Evolutionary conservation across 2,888 invertebrate species (phyloP), one percentile per base, ranked within the genome.

Genomic region (Cancer borealis): DNA sequence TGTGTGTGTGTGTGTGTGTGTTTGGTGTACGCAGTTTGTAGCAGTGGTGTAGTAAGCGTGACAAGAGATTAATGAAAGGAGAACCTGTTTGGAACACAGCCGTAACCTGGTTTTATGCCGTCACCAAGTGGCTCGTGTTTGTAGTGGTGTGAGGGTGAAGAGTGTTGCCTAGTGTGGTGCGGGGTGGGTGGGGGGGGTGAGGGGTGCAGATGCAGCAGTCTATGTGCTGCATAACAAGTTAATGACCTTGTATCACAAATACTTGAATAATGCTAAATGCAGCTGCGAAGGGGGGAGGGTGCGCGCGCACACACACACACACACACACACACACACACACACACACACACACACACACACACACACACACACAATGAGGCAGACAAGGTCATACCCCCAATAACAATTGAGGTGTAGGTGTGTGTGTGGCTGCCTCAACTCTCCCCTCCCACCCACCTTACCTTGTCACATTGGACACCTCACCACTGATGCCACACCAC

Each of bases 341-440:
- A 30, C 91, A 91, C 91, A 45, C 91, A 91, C 91, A 91, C 91
- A 66, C 91, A 73, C 91, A 91, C 91, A 66, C 91, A 73, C 47
- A 73, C 91, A 91, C 73, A 73, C 91, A 73, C 91, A 91, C 91
- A 91, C 79, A 46, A 54, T 49, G 49, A 90, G 49, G 66, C 91
- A 60, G 17, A 45, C 91, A 91, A 26, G 39, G 54, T 39, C 91
- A 92, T 21, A n/a, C 91, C 73, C 26, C 10, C 26, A 73, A 4
- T 26, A 73, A 73, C 26, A 73, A 73, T 73, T 10, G 4, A 26
- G 26, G 26, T 26, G 73, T 73, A 26, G 6, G 26, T 73, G 73
- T 73, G 5, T 88, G 46, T 26, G 47, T 88, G 49, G 26, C 89
- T 26, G 21, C 8, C 26, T 73, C n/a, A 21, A 73, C 73, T 73